Conservation (phyloP, 1,140 invertebrate genomes). For the Anthonomus grandis region DNA sequence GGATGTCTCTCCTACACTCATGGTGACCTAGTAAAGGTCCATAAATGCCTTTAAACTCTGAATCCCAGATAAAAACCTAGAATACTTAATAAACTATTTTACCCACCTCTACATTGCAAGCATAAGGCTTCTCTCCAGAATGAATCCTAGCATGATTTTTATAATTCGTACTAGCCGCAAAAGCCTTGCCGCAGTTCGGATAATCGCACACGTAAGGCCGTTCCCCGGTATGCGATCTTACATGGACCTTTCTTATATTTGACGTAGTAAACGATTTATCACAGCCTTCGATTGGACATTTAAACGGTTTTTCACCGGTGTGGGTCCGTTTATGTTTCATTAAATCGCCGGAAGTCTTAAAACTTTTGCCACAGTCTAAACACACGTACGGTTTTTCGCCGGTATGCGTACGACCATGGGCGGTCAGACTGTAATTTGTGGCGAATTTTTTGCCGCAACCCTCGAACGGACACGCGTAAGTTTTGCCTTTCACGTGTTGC, state of each 20-base stretch:
- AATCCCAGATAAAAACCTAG: no score
- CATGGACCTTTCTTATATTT: conserved; percentile 68
- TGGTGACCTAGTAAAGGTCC: no score
- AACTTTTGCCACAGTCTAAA: conserved; percentile 52
- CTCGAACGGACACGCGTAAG: conserved; percentile 58
- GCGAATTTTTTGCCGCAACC: conserved; percentile 65
- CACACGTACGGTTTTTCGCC: conserved; percentile 53
- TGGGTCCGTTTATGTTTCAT: conserved; percentile 39
- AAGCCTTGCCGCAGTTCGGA: conserved; percentile 57
- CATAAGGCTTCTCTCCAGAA: conserved; percentile 51
- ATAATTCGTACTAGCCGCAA: conserved; percentile 60
- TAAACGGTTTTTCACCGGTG: conserved; percentile 63
- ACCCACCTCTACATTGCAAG: conserved; percentile 49
- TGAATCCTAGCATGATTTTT: conserved; percentile 61
- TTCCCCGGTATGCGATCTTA: conserved; percentile 62
- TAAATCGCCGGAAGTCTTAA: conserved; percentile 54
- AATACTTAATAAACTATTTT: not conserved
- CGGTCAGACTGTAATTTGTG: conserved; percentile 62
- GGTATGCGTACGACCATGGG: conserved; percentile 58
- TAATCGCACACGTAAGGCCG: conserved; percentile 62
- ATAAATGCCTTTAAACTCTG: no score
- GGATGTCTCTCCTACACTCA: no score
- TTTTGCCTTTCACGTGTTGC: conserved; percentile 61
- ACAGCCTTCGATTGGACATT: conserved; percentile 63
- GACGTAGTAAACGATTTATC: conserved; percentile 68